Evolutionary conservation across 1,140 invertebrate genomes (phyloP).

Genomic region (Temnothorax curvispinosus): DNA sequence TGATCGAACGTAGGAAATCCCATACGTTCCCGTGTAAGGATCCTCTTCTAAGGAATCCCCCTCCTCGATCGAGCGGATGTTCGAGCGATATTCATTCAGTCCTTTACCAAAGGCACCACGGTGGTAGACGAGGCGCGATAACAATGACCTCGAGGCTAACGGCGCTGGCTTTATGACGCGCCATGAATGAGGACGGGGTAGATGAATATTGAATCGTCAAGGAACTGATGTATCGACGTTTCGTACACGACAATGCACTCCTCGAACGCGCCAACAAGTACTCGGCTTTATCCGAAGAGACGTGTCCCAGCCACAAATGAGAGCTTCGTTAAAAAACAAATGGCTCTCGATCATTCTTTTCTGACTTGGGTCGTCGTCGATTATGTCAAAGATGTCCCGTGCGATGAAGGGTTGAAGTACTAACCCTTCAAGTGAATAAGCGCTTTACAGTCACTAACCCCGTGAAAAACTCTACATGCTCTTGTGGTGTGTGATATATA

Average conservation of each 20-base stretch:
- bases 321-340: conserved; percentile 29
- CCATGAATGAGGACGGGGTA: not conserved
- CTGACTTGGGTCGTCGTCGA: not conserved
- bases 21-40: conserved; percentile 75
- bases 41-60: conserved; percentile 45
- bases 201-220: conserved; percentile 51
- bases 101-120: not conserved
- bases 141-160: conserved; percentile 54
- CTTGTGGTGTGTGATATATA: too few species aligned
- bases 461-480: not conserved
- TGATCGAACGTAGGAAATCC: conserved; percentile 72
- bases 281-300: conserved; percentile 18
- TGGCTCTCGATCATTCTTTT: conserved; percentile 42
- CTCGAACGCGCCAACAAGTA: not conserved
- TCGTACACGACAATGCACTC: conserved; percentile 32
- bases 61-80: conserved; percentile 28
- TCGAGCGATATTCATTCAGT: conserved; percentile 54
- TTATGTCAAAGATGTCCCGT: conserved; percentile 3
- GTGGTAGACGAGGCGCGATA: conserved; percentile 8
- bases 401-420: conserved; percentile 1
- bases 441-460: not conserved
- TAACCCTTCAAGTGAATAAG: not conserved
- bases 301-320: conserved; percentile 17
- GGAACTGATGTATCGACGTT: conserved; percentile 52
- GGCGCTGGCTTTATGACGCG: conserved; percentile 30